phyloP scores from a whole-genome alignment of 2,113 vertebrate species.

The Zapornia atra region DNA sequence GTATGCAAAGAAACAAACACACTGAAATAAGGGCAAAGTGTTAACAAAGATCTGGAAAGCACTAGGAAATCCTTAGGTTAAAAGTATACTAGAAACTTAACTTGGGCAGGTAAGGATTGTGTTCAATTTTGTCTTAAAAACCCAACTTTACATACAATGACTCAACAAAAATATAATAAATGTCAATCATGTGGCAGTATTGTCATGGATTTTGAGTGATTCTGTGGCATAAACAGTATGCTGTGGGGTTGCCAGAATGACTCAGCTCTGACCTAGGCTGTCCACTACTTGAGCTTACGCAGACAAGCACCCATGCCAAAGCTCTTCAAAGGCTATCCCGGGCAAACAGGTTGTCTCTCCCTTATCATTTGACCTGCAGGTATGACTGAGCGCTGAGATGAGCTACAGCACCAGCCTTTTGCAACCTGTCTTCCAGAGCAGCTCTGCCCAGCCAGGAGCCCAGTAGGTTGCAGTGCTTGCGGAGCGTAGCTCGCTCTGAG shows the following conservation, averaged over 20 bases:
- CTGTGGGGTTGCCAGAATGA: neutral
- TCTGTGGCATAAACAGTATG: neutral
- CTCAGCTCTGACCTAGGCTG: neutral
- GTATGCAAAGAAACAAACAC: neutral
- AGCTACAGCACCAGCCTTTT: neutral
- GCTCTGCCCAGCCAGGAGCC: neutral
- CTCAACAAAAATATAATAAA: neutral
- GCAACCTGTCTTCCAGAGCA: fast-evolving
- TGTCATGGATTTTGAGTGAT: neutral
- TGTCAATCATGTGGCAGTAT: neutral
- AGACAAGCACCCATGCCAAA: neutral
- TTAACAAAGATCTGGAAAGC: constrained; percentile 5
- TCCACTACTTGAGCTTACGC: fast-evolving
- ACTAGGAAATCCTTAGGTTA: neutral
- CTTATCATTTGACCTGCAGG: fast-evolving
- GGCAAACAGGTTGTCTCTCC: fast-evolving
- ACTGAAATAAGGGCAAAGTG: neutral
- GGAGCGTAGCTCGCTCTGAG: fast-evolving
- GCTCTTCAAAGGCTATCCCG: neutral
- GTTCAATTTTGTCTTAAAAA: neutral
- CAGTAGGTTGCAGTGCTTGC: fast-evolving
- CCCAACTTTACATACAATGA: neutral
- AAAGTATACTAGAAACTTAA: neutral
- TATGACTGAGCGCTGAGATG: fast-evolving
- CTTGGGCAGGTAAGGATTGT: neutral